Conservation (phyloP, 1,140 invertebrate species). For the Antheraea mylitta region DNA sequence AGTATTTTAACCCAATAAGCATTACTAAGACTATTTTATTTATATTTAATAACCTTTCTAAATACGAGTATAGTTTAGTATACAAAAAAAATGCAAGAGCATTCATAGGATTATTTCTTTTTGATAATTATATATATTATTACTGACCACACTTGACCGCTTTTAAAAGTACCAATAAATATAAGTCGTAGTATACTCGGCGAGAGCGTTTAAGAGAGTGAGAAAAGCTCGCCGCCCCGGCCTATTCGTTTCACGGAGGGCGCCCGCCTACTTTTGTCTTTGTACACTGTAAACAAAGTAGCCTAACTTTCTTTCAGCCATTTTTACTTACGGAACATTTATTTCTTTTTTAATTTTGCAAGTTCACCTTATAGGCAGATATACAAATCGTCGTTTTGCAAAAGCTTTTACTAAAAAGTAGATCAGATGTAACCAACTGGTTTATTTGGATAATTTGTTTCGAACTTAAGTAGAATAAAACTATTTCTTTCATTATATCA, state of each 20-base stretch:
- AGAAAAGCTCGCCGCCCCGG: slow-evolving; percentile 69
- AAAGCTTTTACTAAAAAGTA: too few species aligned
- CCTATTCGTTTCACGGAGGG: slow-evolving; percentile 67
- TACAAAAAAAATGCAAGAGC: too few species aligned
- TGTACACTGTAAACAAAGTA: slow-evolving; percentile 6
- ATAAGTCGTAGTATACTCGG: slow-evolving; percentile 35
- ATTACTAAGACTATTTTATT: too few species aligned
- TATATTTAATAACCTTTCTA: too few species aligned
- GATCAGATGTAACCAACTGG: too few species aligned
- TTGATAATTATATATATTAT: neutral
- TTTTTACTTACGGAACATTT: neutral
- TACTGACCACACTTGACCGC: slow-evolving; percentile 7
- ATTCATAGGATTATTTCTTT: neutral
- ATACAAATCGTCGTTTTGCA: neutral
- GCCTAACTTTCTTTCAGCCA: neutral
- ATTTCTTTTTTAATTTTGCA: slow-evolving; percentile 13
- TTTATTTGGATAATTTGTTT: too few species aligned
- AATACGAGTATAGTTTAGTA: too few species aligned
- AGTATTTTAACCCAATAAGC: too few species aligned
- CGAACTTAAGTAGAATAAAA: too few species aligned
- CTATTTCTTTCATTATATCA: too few species aligned
- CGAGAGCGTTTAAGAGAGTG: slow-evolving; percentile 74
- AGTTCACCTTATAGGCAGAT: neutral
- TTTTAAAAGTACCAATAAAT: slow-evolving; percentile 37
- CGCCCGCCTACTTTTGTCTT: slow-evolving; percentile 64